Evolutionary conservation across 1,140 invertebrate genomes (phyloP).

Genomic region (Rhizoglyphus robini): DNA sequence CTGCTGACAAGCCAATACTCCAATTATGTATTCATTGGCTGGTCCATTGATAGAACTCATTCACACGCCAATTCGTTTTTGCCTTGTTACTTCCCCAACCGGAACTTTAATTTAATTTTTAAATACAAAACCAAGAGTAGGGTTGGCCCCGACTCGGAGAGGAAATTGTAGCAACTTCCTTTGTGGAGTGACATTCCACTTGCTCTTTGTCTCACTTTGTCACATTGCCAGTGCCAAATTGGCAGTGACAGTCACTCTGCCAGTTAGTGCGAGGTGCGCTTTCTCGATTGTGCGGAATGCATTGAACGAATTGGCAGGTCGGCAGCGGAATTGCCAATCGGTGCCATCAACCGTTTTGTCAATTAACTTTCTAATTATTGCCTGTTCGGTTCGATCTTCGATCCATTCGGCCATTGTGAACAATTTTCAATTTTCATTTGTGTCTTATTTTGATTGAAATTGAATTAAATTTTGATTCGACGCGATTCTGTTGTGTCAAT

Average conservation of each 20-base stretch:
- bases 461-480: constrained; percentile 8
- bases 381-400: not conserved
- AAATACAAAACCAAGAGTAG: no score
- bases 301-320: not conserved
- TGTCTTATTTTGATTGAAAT: constrained; percentile 1
- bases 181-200: no score
- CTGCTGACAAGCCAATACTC: not conserved
- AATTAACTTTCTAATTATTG: constrained; percentile 10
- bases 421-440: not conserved
- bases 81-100: not conserved
- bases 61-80: no score
- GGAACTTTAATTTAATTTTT: constrained; percentile 14
- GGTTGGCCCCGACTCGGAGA: no score
- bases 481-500: not conserved
- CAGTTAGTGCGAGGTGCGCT: no score
- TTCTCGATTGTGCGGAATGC: no score
- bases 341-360: not conserved
- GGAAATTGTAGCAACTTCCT: no score
- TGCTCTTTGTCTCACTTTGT: no score
- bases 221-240: no score
- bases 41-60: no score
- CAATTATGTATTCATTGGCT: not conserved
- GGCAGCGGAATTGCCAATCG: not conserved
- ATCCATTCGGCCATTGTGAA: not conserved
- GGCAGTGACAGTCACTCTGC: no score